Evolutionary conservation across 2,113 vertebrate species (phyloP).

Genomic region (Rousettus leschenaultii): DNA sequence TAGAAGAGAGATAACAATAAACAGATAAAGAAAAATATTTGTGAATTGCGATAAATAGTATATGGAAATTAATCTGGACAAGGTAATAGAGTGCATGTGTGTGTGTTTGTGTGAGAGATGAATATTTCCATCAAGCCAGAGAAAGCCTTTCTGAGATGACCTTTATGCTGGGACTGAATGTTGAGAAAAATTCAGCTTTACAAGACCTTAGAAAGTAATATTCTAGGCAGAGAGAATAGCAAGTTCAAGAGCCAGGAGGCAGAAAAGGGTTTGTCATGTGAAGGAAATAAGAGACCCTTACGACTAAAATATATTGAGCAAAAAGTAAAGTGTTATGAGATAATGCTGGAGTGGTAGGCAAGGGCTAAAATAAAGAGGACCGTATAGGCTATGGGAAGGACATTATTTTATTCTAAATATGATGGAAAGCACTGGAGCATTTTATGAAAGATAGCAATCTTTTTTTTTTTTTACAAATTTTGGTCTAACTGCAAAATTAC

Average conservation of each 20-base stretch:
- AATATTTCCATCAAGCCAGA: neutral
- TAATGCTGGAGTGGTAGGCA: neutral
- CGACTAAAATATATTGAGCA: neutral
- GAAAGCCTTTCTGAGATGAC: neutral
- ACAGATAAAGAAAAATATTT: neutral
- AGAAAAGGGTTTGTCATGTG: neutral
- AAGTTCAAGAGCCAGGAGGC: neutral
- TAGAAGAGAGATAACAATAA: neutral
- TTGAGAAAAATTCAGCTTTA: neutral
- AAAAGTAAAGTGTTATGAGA: neutral
- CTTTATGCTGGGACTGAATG: neutral
- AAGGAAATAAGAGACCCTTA: neutral
- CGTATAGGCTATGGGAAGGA: neutral
- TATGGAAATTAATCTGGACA: neutral
- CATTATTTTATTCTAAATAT: neutral
- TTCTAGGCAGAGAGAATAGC: neutral
- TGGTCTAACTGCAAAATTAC: neutral
- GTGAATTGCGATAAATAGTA: neutral
- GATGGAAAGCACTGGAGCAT: neutral
- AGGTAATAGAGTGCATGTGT: neutral
- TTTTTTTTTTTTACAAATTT: neutral
- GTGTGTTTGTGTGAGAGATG: neutral
- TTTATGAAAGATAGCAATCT: neutral
- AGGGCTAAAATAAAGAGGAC: neutral
- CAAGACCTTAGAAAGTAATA: neutral